Base-by-base conservation (phyloP, 2,797 vertebrate species). In the Amblyraja radiata region DNA sequence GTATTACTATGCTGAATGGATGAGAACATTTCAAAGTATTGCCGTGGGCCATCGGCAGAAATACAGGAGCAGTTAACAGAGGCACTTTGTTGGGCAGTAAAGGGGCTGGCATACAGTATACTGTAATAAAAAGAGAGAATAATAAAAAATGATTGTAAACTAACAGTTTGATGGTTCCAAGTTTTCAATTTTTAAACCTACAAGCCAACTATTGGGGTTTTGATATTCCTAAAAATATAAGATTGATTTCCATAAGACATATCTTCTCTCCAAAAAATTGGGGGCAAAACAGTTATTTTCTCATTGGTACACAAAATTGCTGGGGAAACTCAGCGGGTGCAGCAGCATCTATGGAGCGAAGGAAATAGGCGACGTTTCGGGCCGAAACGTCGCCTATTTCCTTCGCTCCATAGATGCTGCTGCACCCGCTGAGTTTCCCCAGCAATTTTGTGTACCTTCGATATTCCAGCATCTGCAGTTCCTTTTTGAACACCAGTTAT, bases 1-100 rank as follows among this genome's bases (percentile, higher is more conserved):
- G 84, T 68, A 68, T 88, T 36, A 68, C n/a, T 88, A 32, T n/a
- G 63, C 61, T 88, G 63, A 88, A 32, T 88, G n/a, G 36, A 88
- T 65, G 16, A 88, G 16, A 68, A 68, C n/a, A 65, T 68, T 88
- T 88, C 61, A 88, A 88, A 88, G 84, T n/a, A 68, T 68, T 32
- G 84, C 84, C 61, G 36, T 18, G 16, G 61, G 84, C 77, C 71
- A 36, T 16, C 13, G 77, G 77, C 84, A 88, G 4, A 36, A 4
- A 88, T 88, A 4, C 21, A 68, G 61, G 2, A 21, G 14, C 14
- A 84, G n/a, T 36, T 65, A 68, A 65, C 84, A 88, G 61, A 88
- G 36, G 1, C n/a, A 65, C n/a, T 88, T 63, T 88, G 61, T 86
- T 63, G 83, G 2, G 58, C 58, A 86, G 83, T 28, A 86, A 18